These are phyloP conservation scores for Temnopleurus reevesii DNA, from an alignment of 53 echinoderm and acorn worm species.

Conservation along the genomic window DNA sequence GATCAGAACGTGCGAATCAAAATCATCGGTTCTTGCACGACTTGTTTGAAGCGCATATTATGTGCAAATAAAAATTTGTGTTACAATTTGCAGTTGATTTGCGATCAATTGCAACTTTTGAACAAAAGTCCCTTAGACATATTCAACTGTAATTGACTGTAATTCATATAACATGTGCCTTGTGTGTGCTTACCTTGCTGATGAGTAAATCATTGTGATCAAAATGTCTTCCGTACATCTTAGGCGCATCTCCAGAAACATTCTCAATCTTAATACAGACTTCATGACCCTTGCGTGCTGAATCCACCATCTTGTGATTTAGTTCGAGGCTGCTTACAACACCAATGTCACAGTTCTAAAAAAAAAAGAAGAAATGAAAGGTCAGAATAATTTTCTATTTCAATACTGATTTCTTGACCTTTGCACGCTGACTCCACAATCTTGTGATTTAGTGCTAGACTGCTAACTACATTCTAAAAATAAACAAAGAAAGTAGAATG, in stretches of 20 bases:
- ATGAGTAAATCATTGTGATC: constrained; percentile 80
- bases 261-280: constrained; percentile 95
- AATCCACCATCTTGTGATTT: constrained; percentile 88
- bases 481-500: constrained; percentile 4
- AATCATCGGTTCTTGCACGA: no score
- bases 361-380: background rate
- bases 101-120: no score
- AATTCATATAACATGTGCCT: no score
- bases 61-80: no score
- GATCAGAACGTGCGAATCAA: no score
- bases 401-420: constrained; percentile 93
- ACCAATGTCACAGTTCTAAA: constrained; percentile 79
- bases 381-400: constrained; percentile 68
- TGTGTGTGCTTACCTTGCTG: constrained; percentile 78
- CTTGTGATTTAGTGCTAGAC: constrained; percentile 94
- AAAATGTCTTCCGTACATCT: constrained; percentile 94
- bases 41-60: no score
- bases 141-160: no score
- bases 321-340: constrained; percentile 87
- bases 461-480: constrained; percentile 78
- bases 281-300: constrained; percentile 89
- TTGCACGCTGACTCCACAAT: constrained; percentile 78
- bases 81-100: no score
- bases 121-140: no score
- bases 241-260: constrained; percentile 89